Evolutionary conservation across 2,113 vertebrate genomes (phyloP), one percentile per base, ranked within the genome.

Genomic region (Pantherophis guttatus): DNA sequence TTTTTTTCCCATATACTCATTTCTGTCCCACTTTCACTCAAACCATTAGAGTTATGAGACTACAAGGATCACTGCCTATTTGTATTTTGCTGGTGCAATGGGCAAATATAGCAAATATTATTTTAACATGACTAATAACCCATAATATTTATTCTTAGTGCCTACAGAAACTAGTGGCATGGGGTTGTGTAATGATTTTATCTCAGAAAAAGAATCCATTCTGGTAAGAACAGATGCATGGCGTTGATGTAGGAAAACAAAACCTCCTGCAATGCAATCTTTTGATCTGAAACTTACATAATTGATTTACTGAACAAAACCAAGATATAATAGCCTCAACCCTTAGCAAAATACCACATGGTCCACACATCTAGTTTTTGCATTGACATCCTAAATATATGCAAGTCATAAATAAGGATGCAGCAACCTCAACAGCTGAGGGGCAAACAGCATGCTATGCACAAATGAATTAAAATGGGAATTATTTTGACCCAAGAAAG

Each of bases 221-320:
- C 91, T 96, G 95, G 70, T 95, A 95, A 94, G 94, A 94, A 97
- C 94, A 92, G 96, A 96, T 2, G 54, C 95, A 95, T 89, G 94
- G 94, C 0, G 9, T 39, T 39, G 13, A 95, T 95, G 12, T 11
- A 87, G 94, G 93, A 96, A 95, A 96, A 86, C 23, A 96, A 94
- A 54, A 96, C 91, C 91, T 96, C 44, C 94, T 96, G 93, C 95
- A 97, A 96, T 93, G 86, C 94, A 96, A 21, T 93, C 93, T 96
- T 86, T 97, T 95, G 1, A 93, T 94, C 95, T 96, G 89, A 94
- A 96, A 96, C 91, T 96, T 96, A 97, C 90, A 92, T 96, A 96
- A 97, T 94, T 95, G 62, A 89, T 29, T 96, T 94, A 95, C 92
- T 92, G 95, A 96, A 96, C 12, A 52, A 85, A 96, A 95, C 90